Conservation (phyloP, 2,888 invertebrate species). For the Tridacna crocea region DNA sequence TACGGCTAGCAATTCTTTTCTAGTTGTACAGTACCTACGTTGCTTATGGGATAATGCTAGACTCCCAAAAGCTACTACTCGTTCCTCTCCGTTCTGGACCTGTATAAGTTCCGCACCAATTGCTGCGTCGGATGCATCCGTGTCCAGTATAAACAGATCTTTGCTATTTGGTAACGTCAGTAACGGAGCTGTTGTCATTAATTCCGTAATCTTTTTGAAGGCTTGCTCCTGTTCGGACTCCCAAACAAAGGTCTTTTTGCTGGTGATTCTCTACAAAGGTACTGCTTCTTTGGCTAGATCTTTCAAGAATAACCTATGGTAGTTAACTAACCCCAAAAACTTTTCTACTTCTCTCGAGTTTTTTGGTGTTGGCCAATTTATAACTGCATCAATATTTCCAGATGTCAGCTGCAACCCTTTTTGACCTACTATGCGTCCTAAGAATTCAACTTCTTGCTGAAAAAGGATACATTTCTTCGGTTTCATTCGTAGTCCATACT, state of each 20-base stretch:
- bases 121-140: constrained; percentile 56
- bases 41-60: constrained; percentile 48
- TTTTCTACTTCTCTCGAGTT: not conserved
- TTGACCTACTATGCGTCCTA: not conserved
- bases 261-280: constrained; percentile 33
- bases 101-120: constrained; percentile 60
- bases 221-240: constrained; percentile 26
- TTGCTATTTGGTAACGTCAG: constrained; percentile 43
- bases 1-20: constrained; percentile 57
- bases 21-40: constrained; percentile 56
- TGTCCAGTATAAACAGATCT: constrained; percentile 53
- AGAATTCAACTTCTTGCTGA: not conserved
- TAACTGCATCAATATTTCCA: not conserved
- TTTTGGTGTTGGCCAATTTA: not conserved
- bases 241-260: constrained; percentile 38
- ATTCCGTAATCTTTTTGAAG: constrained; percentile 17
- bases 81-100: constrained; percentile 55
- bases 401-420: not conserved
- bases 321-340: not conserved
- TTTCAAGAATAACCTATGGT: not conserved
- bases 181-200: constrained; percentile 36
- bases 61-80: constrained; percentile 52
- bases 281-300: not conserved
- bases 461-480: not conserved
- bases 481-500: not conserved